Conservation (phyloP, 2,888 invertebrate genomes). For the Ctenicera cuprea region DNA sequence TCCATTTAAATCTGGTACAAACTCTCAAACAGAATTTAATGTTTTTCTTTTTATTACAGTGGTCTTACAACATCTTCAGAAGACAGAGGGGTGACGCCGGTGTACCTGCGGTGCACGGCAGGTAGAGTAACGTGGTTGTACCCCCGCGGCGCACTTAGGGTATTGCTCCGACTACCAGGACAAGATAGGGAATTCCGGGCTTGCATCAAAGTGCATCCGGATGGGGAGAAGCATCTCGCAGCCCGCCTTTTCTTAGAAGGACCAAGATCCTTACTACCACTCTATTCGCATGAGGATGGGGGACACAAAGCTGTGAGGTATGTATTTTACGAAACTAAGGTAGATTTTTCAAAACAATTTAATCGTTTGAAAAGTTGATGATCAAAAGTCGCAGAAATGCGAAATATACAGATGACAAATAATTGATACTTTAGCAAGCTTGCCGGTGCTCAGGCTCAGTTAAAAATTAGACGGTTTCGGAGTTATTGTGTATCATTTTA, state of each 20-base stretch:
- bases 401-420: too few relatives aligned
- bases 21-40: too few relatives aligned
- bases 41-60: conserved; percentile 72
- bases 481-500: too few relatives aligned
- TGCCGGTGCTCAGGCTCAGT: too few relatives aligned
- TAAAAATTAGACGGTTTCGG: too few relatives aligned
- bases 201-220: conserved; percentile 78
- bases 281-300: conserved; percentile 77
- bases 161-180: conserved; percentile 77
- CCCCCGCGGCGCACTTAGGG: conserved; percentile 83
- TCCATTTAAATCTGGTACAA: too few relatives aligned
- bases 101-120: conserved; percentile 84
- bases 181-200: conserved; percentile 81
- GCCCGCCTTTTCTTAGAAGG: conserved; percentile 81
- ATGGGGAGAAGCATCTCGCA: conserved; percentile 67
- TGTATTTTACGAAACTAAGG: conserved; percentile 50
- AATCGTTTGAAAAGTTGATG: too few relatives aligned
- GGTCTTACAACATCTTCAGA: conserved; percentile 73
- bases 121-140: conserved; percentile 85
- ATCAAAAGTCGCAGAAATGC: too few relatives aligned
- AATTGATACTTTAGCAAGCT: too few relatives aligned
- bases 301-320: conserved; percentile 70
- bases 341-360: too few relatives aligned
- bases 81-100: conserved; percentile 82
- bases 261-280: conserved; percentile 76